Percentiles rank a stretch among this genome's conserved stretches.
Evolutionary conservation across 2,113 vertebrate species (phyloP).

Genomic region (Vicugna pacos): DNA sequence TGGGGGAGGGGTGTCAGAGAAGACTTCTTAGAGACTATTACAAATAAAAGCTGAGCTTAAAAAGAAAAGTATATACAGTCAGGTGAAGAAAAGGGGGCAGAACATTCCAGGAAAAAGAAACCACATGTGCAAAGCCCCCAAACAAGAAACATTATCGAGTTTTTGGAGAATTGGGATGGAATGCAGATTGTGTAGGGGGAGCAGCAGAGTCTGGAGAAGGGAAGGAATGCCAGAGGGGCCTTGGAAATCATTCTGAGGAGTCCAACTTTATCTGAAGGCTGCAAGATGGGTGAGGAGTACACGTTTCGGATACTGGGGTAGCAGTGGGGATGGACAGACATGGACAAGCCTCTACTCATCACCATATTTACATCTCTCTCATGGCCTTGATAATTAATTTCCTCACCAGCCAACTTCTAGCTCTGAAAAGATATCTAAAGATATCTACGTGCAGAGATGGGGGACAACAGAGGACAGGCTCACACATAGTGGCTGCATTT

Average conservation of each 20-base stretch:
- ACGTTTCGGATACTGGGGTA: neutral
- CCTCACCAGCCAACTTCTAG: neutral
- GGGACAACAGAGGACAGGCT: neutral
- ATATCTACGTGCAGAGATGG: neutral
- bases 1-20: neutral
- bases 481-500: neutral
- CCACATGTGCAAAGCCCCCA: neutral
- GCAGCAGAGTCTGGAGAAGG: neutral
- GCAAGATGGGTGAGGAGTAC: neutral
- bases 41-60: neutral
- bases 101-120: neutral
- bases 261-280: neutral
- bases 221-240: neutral
- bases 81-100: neutral
- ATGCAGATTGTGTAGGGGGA: neutral
- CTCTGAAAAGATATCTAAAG: slow-evolving; percentile 14
- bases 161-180: neutral
- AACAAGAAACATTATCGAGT: neutral
- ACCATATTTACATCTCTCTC: neutral
- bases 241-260: neutral
- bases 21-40: neutral
- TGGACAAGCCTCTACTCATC: neutral
- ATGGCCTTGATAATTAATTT: neutral
- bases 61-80: neutral
- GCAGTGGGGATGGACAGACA: neutral